Conservation (phyloP, 92 coral and sea anemone species). For the Siderastrea siderea region DNA sequence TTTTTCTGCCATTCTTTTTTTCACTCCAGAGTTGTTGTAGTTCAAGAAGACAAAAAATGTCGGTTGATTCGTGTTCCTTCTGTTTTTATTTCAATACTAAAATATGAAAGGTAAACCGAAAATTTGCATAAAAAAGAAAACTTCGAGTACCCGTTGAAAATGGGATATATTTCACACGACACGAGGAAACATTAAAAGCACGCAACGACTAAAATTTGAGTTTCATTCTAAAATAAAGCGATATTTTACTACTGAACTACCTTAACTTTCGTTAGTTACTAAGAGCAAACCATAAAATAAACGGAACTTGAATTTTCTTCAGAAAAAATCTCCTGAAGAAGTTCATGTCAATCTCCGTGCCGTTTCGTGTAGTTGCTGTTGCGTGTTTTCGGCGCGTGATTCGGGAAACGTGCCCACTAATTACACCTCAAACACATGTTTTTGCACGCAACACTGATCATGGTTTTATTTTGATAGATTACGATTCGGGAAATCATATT, state of each 20-base stretch:
- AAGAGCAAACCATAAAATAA: neutral
- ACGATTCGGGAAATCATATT: neutral
- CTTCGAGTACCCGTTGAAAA: neutral
- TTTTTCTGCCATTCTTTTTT: slow-evolving; percentile 10
- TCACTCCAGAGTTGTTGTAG: neutral
- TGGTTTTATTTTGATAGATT: neutral
- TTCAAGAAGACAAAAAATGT: neutral
- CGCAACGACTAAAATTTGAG: neutral
- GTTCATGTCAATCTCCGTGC: neutral
- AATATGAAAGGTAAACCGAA: neutral
- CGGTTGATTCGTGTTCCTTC: neutral
- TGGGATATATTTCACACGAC: neutral
- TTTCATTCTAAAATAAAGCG: neutral
- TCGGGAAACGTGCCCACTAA: neutral
- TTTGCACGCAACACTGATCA: slow-evolving; percentile 26
- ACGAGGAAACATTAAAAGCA: neutral
- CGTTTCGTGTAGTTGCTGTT: neutral
- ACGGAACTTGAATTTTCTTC: neutral
- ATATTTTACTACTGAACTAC: neutral
- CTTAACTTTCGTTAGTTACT: neutral
- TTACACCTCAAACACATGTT: neutral
- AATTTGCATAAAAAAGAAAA: slow-evolving; percentile 25
- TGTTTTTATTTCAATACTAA: neutral
- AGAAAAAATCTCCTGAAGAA: neutral
- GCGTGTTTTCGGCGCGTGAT: slow-evolving; percentile 23